These are phyloP conservation scores for Apamea anceps DNA, from an alignment of 2,888 invertebrate species.

Conservation along the genomic window DNA sequence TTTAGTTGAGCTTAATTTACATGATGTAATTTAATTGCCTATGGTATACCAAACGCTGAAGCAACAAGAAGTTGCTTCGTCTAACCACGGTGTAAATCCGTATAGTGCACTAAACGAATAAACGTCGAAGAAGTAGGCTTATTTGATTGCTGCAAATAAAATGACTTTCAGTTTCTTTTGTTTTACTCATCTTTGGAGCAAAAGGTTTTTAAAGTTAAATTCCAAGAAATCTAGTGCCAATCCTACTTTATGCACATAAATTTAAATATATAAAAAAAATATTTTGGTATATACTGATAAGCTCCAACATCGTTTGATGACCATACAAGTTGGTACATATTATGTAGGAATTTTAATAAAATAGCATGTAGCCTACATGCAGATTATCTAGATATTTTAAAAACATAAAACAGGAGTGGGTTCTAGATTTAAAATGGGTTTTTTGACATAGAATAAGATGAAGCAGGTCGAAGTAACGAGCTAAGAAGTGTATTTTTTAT, in stretches of 20 bases:
- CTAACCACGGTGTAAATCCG: not conserved
- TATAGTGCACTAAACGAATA: not conserved
- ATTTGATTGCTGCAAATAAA: not conserved
- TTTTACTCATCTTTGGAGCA: not conserved
- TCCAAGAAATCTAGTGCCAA: not conserved
- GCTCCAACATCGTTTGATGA: not conserved
- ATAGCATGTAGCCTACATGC: too few relatives aligned
- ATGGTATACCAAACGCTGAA: not conserved
- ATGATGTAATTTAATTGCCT: not conserved
- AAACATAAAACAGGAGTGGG: too few relatives aligned
- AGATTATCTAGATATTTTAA: too few relatives aligned
- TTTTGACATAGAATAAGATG: too few relatives aligned
- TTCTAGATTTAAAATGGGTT: too few relatives aligned
- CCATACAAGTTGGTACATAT: not conserved
- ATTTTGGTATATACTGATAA: not conserved
- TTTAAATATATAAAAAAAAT: not conserved
- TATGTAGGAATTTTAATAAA: too few relatives aligned
- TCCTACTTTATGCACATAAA: not conserved
- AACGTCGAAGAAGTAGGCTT: not conserved
- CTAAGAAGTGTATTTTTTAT: too few relatives aligned
- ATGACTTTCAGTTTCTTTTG: not conserved
- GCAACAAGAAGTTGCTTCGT: not conserved
- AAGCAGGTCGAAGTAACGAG: too few relatives aligned
- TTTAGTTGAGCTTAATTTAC: not conserved
- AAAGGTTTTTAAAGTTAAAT: not conserved